phyloP scores from a whole-genome alignment of 2,113 vertebrate species.

The Anthoscopus minutus region DNA sequence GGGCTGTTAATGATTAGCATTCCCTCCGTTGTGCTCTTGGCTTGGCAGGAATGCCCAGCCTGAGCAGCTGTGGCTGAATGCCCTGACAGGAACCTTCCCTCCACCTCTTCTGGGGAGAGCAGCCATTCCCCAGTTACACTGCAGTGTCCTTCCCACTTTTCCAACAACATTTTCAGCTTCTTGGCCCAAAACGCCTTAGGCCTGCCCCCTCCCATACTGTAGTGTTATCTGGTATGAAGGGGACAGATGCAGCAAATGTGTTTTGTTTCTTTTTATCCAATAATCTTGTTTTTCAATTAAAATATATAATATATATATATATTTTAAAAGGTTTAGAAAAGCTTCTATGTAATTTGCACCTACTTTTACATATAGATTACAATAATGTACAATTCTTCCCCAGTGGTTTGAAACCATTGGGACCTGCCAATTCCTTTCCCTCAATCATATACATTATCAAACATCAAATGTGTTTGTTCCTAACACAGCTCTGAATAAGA shows the following conservation, averaged over 20 bases:
- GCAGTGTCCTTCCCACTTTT: neutral
- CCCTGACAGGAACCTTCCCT: neutral
- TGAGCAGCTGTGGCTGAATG: neutral
- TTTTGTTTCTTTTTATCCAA: constrained; percentile 43
- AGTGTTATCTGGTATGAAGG: constrained; percentile 55
- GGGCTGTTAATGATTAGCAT: neutral
- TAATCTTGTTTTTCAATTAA: constrained; percentile 62
- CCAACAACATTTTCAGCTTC: neutral
- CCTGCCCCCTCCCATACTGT: neutral
- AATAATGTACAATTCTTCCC: constrained; percentile 56
- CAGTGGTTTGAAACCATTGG: constrained; percentile 29
- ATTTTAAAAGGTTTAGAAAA: constrained; percentile 74
- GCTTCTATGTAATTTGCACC: constrained; percentile 70
- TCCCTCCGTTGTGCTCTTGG: neutral
- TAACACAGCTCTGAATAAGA: neutral
- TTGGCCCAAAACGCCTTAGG: neutral
- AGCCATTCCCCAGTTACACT: neutral
- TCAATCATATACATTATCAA: constrained; percentile 6
- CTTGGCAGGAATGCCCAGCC: neutral
- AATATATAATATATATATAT: constrained; percentile 62
- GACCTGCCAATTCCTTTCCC: constrained; percentile 34
- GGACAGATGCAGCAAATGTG: constrained; percentile 28
- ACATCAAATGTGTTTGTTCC: neutral
- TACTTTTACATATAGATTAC: constrained; percentile 67
- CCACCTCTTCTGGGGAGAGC: neutral